Evolutionary conservation across 2,888 invertebrate species (phyloP), one percentile per base, ranked within the genome.

Genomic region (Spilarctia lutea): DNA sequence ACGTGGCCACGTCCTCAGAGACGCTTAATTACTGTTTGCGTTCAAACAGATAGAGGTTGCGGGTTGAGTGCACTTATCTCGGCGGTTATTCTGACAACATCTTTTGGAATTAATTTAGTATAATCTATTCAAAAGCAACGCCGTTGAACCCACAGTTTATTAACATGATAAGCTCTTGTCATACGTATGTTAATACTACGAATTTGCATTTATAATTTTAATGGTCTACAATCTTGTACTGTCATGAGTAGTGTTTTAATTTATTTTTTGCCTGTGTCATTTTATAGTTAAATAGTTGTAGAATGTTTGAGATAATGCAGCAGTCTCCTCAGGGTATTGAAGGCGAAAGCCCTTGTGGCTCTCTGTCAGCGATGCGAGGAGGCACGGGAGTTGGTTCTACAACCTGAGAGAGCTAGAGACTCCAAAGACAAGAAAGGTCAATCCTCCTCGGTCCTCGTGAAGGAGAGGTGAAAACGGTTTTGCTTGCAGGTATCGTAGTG

Each of bases 21-120:
- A 63, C 60, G 75, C 76, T 79, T 81, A 73, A 82, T 82, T 79
- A 73, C 65, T 69, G 75, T 72, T 72, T 77, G 71, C 74, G 68
- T 75, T 73, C 79, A 75, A 78, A 71, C 75, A 80, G 70, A 63
- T 30, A 63, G 63, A 30, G 33, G n/a, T 75, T 73, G 76, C 80
- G 74, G 74, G 83, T 81, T 81, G 65, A 63, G 52, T 69, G 73
- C 65, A 48, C 52, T 74, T 69, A 35, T 24, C 24, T 24, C 11
- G 39, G 65, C 13, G n/a, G 24, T 66, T 66, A 39, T 39, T 66
- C 65, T 66, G 33, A 13, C 33, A 33, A 35, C 39, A 33, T 66
- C 8, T n/a, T 35, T 39, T 13, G 39, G 11, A 66, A 4, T 39
- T 24, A n/a, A 35, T 66, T 66, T 66, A 39, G 24, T 20, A 30